Evolutionary conservation across 2,888 invertebrate species (phyloP).

Genomic region (Harpalus rufipes): DNA sequence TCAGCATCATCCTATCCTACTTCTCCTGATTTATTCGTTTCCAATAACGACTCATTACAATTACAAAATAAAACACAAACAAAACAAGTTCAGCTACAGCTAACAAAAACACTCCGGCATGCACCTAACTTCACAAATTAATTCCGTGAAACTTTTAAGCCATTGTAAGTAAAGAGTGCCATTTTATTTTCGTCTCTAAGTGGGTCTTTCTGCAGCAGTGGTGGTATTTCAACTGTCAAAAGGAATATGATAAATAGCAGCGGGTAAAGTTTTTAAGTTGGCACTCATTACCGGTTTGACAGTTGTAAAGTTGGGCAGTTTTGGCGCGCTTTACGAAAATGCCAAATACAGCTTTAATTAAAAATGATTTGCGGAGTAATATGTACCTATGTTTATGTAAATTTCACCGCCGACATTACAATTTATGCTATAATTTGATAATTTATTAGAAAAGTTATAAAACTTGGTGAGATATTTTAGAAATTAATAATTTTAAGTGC

Average conservation of each 20-base stretch:
- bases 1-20: background rate
- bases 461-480: too few relatives aligned
- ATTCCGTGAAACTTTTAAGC: slow-evolving; percentile 45
- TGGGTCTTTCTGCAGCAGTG: slow-evolving; percentile 5
- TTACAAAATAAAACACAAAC: slow-evolving; percentile 31
- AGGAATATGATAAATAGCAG: slow-evolving; percentile 39
- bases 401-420: background rate
- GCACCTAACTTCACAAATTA: slow-evolving; percentile 46
- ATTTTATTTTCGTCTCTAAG: slow-evolving; percentile 30
- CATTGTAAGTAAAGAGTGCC: slow-evolving; percentile 42
- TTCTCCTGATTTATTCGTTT: slow-evolving; percentile 16
- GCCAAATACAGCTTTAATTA: slow-evolving; percentile 38
- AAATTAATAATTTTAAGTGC: too few relatives aligned
- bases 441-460: slow-evolving; percentile 18
- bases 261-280: slow-evolving; percentile 38
- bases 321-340: slow-evolving; percentile 38
- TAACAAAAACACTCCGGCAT: slow-evolving; percentile 24
- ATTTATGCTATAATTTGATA: background rate
- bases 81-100: slow-evolving; percentile 2
- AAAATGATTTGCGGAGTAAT: slow-evolving; percentile 35
- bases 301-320: slow-evolving; percentile 46
- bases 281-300: slow-evolving; percentile 42
- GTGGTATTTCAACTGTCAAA: slow-evolving; percentile 23
- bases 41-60: slow-evolving; percentile 45
- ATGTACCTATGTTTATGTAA: slow-evolving; percentile 29